Conservation (phyloP, 2,113 vertebrate species). For the Coracopsis vasa region DNA sequence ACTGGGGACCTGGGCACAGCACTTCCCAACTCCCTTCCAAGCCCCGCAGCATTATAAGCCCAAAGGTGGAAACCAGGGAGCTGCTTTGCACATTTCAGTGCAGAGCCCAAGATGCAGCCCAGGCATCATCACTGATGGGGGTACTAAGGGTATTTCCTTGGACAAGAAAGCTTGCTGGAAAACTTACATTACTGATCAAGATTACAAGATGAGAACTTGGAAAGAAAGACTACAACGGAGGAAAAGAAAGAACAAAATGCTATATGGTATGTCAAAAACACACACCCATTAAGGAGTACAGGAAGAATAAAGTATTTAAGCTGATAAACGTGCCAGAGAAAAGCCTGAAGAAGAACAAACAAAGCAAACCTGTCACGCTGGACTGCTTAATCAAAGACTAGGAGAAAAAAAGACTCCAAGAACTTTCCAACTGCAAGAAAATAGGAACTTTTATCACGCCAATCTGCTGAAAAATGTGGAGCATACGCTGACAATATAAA, state of each 20-base stretch:
- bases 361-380: not conserved
- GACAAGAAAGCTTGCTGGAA: not conserved
- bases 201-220: not conserved
- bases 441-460: not conserved
- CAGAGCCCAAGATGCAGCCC: accelerated
- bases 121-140: accelerated
- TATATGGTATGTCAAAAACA: not conserved
- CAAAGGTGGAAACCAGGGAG: not conserved
- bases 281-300: not conserved
- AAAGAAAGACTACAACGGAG: not conserved
- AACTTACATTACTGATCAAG: not conserved
- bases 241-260: not conserved
- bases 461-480: not conserved
- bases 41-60: not conserved
- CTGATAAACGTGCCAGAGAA: not conserved
- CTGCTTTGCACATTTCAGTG: not conserved
- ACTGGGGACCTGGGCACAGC: not conserved
- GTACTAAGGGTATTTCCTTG: not conserved
- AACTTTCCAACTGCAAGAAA: not conserved
- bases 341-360: not conserved
- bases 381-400: not conserved
- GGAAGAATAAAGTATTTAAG: not conserved
- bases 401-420: not conserved
- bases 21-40: not conserved
- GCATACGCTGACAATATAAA: not conserved